Evolutionary conservation across 2,797 vertebrate genomes (phyloP).

Genomic region (Lepus oiostolus): DNA sequence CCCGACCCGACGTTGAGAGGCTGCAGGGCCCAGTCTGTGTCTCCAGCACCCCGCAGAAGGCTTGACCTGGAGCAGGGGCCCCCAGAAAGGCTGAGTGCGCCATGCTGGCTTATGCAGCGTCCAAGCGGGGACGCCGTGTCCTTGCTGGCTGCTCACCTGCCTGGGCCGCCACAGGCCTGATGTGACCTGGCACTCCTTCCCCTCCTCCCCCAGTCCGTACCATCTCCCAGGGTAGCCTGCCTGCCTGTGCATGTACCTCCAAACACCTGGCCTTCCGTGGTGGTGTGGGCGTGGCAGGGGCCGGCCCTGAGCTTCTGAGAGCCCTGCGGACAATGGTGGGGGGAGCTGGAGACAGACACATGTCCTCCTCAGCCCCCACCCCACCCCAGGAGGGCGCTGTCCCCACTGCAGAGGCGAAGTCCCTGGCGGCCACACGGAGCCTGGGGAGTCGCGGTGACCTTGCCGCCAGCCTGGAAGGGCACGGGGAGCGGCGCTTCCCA

Average conservation of each 20-base stretch:
- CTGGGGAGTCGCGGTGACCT: neutral
- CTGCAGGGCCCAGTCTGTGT: neutral
- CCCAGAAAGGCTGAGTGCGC: accelerated
- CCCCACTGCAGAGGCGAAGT: neutral
- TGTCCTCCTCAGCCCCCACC: too few species aligned
- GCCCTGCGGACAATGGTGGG: too few species aligned
- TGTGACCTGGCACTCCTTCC: neutral
- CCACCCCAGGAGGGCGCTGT: neutral
- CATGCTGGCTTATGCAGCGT: too few species aligned
- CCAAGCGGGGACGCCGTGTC: accelerated
- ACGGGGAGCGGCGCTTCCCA: neutral
- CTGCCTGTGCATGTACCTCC: neutral
- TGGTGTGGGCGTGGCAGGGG: neutral
- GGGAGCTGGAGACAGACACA: too few species aligned
- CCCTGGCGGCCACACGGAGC: accelerated
- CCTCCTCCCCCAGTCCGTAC: neutral
- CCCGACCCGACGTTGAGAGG: neutral
- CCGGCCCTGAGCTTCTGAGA: too few species aligned
- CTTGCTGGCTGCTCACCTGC: neutral
- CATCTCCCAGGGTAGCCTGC: neutral
- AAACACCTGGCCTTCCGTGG: neutral
- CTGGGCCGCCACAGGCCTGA: neutral
- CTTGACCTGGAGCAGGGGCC: neutral
- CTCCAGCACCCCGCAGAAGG: accelerated
- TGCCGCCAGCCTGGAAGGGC: conserved; percentile 5